Percentiles rank a stretch among this genome's conserved stretches.
phyloP scores from a whole-genome alignment of 2,888 invertebrate species.

The Eulithis prunata region DNA sequence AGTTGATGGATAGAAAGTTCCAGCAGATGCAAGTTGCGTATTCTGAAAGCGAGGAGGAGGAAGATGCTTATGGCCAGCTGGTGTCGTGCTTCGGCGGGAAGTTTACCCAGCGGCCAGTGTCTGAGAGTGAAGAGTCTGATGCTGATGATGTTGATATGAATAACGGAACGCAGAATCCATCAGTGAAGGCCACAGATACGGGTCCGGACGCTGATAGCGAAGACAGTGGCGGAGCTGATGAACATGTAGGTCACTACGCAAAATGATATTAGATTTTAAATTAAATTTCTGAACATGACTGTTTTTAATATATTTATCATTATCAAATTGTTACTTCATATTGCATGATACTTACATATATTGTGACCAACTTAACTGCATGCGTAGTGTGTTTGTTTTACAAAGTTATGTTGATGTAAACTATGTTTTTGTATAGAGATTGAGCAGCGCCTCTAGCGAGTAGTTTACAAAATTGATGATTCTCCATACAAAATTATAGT shows the following conservation, averaged over 20 bases:
- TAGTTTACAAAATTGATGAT: no score
- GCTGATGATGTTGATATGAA: constrained; percentile 25
- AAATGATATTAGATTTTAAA: no score
- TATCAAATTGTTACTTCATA: no score
- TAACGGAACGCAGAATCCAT: constrained; percentile 4
- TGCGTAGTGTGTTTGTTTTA: no score
- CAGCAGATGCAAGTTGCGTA: constrained; percentile 65
- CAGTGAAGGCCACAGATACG: constrained; percentile 2
- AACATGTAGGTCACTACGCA: not conserved
- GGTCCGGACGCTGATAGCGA: constrained; percentile 12
- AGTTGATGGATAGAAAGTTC: constrained; percentile 65
- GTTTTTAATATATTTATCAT: no score
- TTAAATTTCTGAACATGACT: no score
- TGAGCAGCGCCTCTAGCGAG: no score
- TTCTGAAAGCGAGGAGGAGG: constrained; percentile 80
- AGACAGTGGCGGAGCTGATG: constrained; percentile 40
- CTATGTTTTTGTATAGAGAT: no score
- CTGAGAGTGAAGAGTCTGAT: constrained; percentile 58
- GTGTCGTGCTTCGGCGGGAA: constrained; percentile 77
- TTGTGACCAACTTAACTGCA: no score
- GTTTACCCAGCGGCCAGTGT: constrained; percentile 45
- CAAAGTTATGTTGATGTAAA: no score
- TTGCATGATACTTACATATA: no score
- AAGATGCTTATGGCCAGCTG: constrained; percentile 79
- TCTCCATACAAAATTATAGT: no score